A percentile compares a stretch with the other conserved stretches of the same genome.
phyloP scores from a whole-genome alignment of 2,113 vertebrate genomes.

The Salvelinus namaycush region DNA sequence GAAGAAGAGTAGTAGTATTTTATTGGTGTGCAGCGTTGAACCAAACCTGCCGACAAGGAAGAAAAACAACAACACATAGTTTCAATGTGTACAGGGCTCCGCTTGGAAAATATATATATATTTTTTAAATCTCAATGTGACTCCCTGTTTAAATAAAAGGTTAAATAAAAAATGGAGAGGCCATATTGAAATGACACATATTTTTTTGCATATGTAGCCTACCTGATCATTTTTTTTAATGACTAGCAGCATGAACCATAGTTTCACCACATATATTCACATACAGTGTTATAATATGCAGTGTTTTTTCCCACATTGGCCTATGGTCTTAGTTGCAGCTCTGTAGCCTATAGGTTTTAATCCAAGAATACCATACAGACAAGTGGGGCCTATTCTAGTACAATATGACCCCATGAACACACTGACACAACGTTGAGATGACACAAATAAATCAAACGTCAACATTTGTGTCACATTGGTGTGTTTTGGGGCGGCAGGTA shows the following conservation, averaged over 20 bases:
- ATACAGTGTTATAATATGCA: no score
- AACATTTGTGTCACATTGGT: background rate
- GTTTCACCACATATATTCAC: no score
- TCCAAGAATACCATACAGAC: no score
- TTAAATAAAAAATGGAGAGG: background rate
- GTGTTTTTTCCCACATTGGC: no score
- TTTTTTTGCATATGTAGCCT: background rate
- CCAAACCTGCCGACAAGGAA: slow-evolving; percentile 73
- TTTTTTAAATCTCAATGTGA: no score
- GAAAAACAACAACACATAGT: background rate
- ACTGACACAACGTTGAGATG: background rate
- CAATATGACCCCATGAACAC: background rate
- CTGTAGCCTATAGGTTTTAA: no score
- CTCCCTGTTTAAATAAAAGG: background rate
- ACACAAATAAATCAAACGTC: background rate
- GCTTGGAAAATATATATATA: background rate
- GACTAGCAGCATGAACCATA: no score
- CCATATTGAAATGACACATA: background rate
- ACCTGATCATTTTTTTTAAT: background rate
- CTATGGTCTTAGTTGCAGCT: no score
- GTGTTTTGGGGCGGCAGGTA: no score
- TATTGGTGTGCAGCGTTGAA: slow-evolving; percentile 85
- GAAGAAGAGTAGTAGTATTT: slow-evolving; percentile 94
- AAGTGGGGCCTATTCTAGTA: background rate
- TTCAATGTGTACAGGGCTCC: background rate